Evolutionary conservation across 92 coral and sea anemone species (phyloP).

Genomic region (Epizoanthus stellaris): DNA sequence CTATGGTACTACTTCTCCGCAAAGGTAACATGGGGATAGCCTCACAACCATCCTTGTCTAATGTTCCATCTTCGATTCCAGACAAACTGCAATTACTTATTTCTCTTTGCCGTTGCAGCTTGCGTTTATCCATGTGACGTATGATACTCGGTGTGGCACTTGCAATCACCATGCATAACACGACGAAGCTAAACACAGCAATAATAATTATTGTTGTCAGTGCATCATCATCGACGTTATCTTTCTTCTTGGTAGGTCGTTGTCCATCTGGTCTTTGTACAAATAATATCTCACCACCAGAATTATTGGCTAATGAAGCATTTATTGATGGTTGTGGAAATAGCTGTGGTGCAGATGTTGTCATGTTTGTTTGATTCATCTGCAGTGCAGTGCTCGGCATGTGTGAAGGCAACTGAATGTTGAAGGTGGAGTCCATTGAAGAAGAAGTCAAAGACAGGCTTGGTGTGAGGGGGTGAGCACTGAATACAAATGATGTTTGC

Average conservation of each 20-base stretch:
- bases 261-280: constrained; percentile 7
- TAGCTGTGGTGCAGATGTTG: not conserved
- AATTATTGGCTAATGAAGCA: not conserved
- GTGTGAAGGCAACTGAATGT: not conserved
- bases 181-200: constrained; percentile 75
- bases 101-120: constrained; percentile 54
- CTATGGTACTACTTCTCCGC: not conserved
- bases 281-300: not conserved
- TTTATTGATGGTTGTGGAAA: not conserved
- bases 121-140: constrained; percentile 69
- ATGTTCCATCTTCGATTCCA: constrained; percentile 26
- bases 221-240: constrained; percentile 67
- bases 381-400: not conserved
- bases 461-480: not conserved
- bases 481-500: constrained; percentile 9
- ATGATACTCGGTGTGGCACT: constrained; percentile 72
- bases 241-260: not conserved
- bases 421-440: constrained; percentile 1
- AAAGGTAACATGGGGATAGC: constrained; percentile 47
- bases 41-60: constrained; percentile 40
- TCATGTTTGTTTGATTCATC: not conserved
- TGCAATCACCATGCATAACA: constrained; percentile 75
- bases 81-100: constrained; percentile 18
- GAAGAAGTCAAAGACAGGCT: constrained; percentile 24
- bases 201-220: constrained; percentile 76